Evolutionary conservation across 2,888 invertebrate genomes (phyloP).

Genomic region (Cloeon dipterum): DNA sequence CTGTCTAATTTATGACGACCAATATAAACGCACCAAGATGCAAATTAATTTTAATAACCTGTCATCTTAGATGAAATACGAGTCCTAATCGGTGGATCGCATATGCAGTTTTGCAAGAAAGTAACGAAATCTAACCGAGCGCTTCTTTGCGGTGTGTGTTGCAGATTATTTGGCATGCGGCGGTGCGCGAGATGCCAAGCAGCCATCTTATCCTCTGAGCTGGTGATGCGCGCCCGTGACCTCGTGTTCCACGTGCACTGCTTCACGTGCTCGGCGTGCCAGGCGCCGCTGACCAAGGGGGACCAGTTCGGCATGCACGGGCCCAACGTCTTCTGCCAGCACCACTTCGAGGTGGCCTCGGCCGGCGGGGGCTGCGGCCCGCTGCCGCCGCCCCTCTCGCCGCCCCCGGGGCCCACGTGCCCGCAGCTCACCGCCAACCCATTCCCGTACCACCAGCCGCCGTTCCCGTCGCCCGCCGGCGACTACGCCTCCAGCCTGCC

Average conservation of each 20-base stretch:
- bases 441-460: not conserved
- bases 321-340: slow-evolving; percentile 67
- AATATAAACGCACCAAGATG: too few relatives aligned
- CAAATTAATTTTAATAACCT: too few relatives aligned
- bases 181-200: slow-evolving; percentile 77
- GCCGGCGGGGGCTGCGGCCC: too few relatives aligned
- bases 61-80: too few relatives aligned
- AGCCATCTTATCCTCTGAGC: slow-evolving; percentile 68
- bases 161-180: slow-evolving; percentile 73
- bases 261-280: slow-evolving; percentile 80
- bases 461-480: slow-evolving; percentile 22
- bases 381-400: slow-evolving; percentile 6
- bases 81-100: too few relatives aligned
- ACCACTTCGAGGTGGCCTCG: slow-evolving; percentile 35
- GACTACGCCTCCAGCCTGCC: slow-evolving; percentile 5
- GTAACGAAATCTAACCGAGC: too few relatives aligned
- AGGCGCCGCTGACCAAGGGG: slow-evolving; percentile 67
- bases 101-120: too few relatives aligned
- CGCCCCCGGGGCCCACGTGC: slow-evolving; percentile 9
- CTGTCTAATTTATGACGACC: too few relatives aligned
- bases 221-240: slow-evolving; percentile 86
- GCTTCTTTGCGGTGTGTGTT: too few relatives aligned
- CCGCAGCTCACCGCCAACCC: not conserved
- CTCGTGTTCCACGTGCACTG: slow-evolving; percentile 86
- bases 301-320: slow-evolving; percentile 88